Evolutionary conservation across 2,797 vertebrate species (phyloP).

Genomic region (Rousettus madagascariensis): DNA sequence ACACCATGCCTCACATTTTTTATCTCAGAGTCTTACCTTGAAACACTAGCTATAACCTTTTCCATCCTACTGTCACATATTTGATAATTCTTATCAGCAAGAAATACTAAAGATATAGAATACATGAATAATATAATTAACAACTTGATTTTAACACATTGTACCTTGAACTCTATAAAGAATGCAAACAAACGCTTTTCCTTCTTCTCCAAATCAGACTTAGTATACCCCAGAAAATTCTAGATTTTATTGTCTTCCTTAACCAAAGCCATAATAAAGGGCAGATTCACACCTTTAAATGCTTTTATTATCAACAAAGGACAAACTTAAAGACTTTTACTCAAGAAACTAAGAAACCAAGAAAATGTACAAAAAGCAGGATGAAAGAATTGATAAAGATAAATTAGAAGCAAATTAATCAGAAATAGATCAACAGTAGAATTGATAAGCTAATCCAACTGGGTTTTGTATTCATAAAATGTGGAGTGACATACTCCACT

Average conservation of each 20-base stretch:
- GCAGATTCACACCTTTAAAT: not conserved
- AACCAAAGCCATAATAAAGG: not conserved
- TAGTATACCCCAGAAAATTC: not conserved
- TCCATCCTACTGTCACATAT: not conserved
- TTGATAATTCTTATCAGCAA: not conserved
- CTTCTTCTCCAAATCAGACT: not conserved
- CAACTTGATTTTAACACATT: not conserved
- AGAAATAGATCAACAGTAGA: not conserved
- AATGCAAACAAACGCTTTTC: constrained; percentile 10
- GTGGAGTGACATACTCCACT: not conserved
- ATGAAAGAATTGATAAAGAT: not conserved
- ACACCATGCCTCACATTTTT: not conserved
- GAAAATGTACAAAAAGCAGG: not conserved
- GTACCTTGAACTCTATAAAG: not conserved
- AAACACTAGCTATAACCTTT: not conserved
- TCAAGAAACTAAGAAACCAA: not conserved
- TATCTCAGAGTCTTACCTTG: not conserved
- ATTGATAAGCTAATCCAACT: not conserved
- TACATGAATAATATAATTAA: not conserved
- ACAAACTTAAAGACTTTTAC: constrained; percentile 6
- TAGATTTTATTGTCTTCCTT: not conserved
- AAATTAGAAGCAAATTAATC: not conserved
- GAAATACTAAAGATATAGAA: not conserved
- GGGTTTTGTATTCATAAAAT: not conserved
- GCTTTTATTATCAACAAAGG: not conserved